Evolutionary conservation across 2,797 vertebrate species (phyloP).

Genomic region (Avahi laniger): DNA sequence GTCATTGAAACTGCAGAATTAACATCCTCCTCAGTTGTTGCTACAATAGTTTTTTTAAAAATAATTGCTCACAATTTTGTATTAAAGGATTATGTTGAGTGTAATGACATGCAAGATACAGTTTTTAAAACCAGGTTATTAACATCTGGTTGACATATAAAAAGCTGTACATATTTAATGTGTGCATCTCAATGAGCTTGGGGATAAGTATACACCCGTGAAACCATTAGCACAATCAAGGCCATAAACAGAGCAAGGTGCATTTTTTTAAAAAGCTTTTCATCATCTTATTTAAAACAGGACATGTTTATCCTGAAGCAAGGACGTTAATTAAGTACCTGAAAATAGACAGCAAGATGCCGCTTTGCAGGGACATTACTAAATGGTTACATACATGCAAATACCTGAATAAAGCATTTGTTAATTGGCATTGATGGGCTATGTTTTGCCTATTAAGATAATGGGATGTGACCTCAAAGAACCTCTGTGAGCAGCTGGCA

Average conservation of each 20-base stretch:
- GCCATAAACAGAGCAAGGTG: neutral
- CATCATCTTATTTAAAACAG: neutral
- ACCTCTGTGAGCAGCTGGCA: neutral
- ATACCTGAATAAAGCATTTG: neutral
- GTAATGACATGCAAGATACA: neutral
- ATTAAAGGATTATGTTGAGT: neutral
- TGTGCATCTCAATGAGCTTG: neutral
- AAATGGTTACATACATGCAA: neutral
- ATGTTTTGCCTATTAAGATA: neutral
- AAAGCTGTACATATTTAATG: neutral
- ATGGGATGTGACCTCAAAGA: neutral
- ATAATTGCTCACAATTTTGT: conserved; percentile 28
- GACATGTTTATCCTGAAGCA: neutral
- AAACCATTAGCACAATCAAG: neutral
- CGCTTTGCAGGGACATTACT: neutral
- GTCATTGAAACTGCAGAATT: neutral
- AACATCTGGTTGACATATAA: neutral
- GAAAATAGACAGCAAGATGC: conserved; percentile 10
- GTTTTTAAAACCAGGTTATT: neutral
- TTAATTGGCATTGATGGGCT: conserved; percentile 6
- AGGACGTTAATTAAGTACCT: neutral
- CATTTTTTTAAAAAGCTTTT: neutral
- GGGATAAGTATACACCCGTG: neutral
- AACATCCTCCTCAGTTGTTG: neutral
- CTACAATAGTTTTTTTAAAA: conserved; percentile 61